Conservation (phyloP, 2,797 vertebrate genomes). For the Gymnothorax javanicus region DNA sequence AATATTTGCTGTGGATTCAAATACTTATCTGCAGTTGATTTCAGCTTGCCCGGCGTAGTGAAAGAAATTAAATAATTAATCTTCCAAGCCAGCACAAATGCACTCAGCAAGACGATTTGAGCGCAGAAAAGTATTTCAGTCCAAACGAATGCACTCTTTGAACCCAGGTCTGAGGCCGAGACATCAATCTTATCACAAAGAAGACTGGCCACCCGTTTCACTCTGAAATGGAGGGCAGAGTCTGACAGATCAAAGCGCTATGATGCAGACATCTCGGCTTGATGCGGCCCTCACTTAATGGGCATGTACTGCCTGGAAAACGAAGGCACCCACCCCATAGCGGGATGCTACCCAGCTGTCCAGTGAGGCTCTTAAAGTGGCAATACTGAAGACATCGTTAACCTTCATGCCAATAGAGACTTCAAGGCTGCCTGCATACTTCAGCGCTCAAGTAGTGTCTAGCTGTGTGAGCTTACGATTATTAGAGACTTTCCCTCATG, state of each 20-base stretch:
- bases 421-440: conserved; percentile 99
- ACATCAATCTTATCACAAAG: conserved; percentile 73
- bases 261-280: conserved; percentile 89
- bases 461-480: conserved; percentile 86
- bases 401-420: conserved; percentile 99
- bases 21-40: neutral
- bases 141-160: no score
- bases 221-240: conserved; percentile 87
- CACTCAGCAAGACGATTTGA: no score
- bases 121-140: no score
- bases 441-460: conserved; percentile 97
- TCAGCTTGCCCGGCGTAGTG: conserved; percentile 47
- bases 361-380: conserved; percentile 99
- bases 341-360: conserved; percentile 98
- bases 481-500: conserved; percentile 76
- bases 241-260: conserved; percentile 97
- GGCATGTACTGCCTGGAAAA: conserved; percentile 99
- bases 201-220: conserved; percentile 76
- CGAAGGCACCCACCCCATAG: conserved; percentile 96
- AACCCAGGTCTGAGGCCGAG: no score
- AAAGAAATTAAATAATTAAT: neutral
- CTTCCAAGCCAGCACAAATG: no score
- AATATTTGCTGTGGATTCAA: no score
- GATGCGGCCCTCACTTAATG: conserved; percentile 94
- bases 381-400: conserved; percentile 99